A percentile compares a stretch with the other conserved stretches of the same genome.
These are phyloP conservation scores for Yponomeuta sedellus DNA, from an alignment of 2,888 invertebrate genomes.

Conservation along the genomic window DNA sequence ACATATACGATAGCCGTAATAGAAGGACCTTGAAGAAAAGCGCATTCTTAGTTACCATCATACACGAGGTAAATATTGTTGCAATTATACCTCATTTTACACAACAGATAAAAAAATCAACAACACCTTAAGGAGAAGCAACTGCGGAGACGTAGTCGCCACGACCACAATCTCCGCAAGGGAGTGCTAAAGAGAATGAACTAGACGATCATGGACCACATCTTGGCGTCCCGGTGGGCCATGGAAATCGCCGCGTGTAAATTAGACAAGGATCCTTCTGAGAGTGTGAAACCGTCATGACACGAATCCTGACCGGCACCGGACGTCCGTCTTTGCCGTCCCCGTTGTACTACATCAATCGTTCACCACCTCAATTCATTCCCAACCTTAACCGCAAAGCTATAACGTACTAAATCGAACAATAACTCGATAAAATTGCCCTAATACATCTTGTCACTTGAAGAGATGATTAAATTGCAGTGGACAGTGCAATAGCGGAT, in stretches of 20 bases:
- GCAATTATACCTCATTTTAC: too few species aligned
- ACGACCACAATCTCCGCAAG: too few species aligned
- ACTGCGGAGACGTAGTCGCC: too few species aligned
- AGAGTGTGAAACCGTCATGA: slow-evolving; percentile 40
- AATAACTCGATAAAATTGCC: slow-evolving; percentile 42
- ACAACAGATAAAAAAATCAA: too few species aligned
- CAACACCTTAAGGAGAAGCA: too few species aligned
- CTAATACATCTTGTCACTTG: slow-evolving; percentile 61
- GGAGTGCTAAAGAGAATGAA: too few species aligned
- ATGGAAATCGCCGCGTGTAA: slow-evolving; percentile 28
- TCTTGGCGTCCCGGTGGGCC: too few species aligned
- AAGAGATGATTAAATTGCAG: slow-evolving; percentile 63
- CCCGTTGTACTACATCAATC: slow-evolving; percentile 72
- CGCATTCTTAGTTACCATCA: too few species aligned
- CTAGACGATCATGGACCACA: too few species aligned
- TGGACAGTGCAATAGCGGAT: slow-evolving; percentile 52
- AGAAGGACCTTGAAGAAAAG: too few species aligned
- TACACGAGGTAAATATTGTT: too few species aligned
- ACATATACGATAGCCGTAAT: too few species aligned
- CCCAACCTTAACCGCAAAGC: slow-evolving; percentile 47
- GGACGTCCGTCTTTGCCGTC: slow-evolving; percentile 76
- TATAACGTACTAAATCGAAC: slow-evolving; percentile 28
- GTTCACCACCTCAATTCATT: slow-evolving; percentile 47
- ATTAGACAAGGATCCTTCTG: slow-evolving; percentile 40
- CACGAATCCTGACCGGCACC: slow-evolving; percentile 76